phyloP scores from a whole-genome alignment of 2,113 vertebrate species.

The Peromyscus polionotus region DNA sequence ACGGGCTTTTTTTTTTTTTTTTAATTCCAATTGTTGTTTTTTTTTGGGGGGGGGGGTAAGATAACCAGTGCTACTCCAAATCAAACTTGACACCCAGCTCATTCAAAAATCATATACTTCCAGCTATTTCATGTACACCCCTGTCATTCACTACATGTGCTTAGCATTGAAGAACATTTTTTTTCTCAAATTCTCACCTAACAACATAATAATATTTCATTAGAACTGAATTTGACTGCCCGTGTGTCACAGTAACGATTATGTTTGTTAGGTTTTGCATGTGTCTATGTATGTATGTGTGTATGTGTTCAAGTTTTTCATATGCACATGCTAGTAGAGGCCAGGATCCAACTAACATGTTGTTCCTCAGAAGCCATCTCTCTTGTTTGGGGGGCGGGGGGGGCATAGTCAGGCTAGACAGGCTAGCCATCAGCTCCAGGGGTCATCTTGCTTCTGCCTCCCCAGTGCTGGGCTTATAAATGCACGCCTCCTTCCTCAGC shows the following conservation, averaged over 20 bases:
- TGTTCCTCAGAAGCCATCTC: neutral
- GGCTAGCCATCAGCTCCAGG: neutral
- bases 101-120: neutral
- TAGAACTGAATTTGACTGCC: slow-evolving; percentile 46
- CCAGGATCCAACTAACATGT: neutral
- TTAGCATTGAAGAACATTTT: slow-evolving; percentile 24
- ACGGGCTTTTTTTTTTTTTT: too few relatives aligned
- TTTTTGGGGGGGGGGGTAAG: too few relatives aligned
- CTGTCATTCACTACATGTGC: neutral
- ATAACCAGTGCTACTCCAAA: neutral
- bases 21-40: neutral
- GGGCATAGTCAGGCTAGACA: neutral
- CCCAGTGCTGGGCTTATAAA: too few relatives aligned
- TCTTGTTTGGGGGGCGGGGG: neutral
- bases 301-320: too few relatives aligned
- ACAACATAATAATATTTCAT: slow-evolving; percentile 40
- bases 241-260: neutral
- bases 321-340: neutral
- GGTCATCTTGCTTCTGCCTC: neutral
- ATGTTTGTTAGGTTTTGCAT: neutral
- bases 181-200: slow-evolving; percentile 35
- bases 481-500: fast-evolving
- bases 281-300: neutral
- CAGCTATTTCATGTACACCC: neutral
- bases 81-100: neutral